Evolutionary conservation across 2,113 vertebrate genomes (phyloP), one percentile per base, ranked within the genome.

Genomic region (Calcarius ornatus): DNA sequence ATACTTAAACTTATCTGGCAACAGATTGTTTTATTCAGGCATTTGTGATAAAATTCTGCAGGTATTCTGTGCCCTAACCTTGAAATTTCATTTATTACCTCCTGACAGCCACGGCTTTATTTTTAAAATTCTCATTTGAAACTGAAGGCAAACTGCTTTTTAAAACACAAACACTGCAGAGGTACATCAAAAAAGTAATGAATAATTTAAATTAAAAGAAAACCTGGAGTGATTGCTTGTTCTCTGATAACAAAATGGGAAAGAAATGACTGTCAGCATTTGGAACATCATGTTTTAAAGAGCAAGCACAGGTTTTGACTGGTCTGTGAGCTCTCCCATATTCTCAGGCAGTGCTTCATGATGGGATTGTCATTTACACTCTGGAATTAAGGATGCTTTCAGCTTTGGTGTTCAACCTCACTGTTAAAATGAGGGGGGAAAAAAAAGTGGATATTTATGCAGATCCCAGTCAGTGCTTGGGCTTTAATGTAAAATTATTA

Each of bases 191-290:
- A 79, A 79, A 88, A 80, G 53, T 31, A 78, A 88, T 86, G 82
- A 90, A 91, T 96, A 93, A 95, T 92, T 95, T 93, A 92, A 93
- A 81, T 71, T 38, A 71, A 83, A 82, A 73, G 69, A 68, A 82
- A 91, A 88, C 37, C 59, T 68, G 31, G 80, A 78, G 72, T 90
- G 93, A 93, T 94, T 94, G 70, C 88, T 94, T 8, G 24, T 93
- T 91, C 64, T 88, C 61, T 81, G 80, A 65, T 81, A 88, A 92
- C 73, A 93, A 78, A 83, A 79, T 54, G 37, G 53, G 51, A 83
- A 94, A 68, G 81, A 84, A 96, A 87, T 75, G n/a, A 60, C 65
- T 89, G 72, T 25, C 64, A 91, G 5, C 69, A 28, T 50, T 92
- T 72, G 76, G 82, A 93, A 78, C 77, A 54, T 60, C 27, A 0